Evolutionary conservation across 2,888 invertebrate species (phyloP), one percentile per base, ranked within the genome.

Genomic region (Steinernema hermaphroditum): DNA sequence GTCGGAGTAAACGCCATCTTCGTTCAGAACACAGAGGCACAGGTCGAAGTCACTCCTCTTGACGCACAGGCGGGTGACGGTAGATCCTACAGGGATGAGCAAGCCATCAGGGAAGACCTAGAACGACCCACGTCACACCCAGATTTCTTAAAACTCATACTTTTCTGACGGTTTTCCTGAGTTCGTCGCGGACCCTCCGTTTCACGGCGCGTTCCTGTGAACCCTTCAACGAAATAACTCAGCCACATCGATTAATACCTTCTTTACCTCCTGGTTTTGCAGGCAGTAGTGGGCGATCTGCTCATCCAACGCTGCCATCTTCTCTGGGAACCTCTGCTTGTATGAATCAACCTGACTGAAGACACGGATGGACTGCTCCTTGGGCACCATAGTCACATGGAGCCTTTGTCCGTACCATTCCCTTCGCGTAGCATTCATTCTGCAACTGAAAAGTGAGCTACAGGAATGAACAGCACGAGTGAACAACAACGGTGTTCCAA

Each of bases 21-120:
- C 32, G 62, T 62, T 32, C 12, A 1, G 62, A 16, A 62, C 32
- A 2, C 29, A 29, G 12, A 62, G 12, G 62, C 62, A 62, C 32
- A 29, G 2, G 62, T 62, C 62, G 32, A 62, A 12, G 34, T 62
- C 62, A 27, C 62, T 62, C 32, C 29, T n/a, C 14, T 32, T 62
- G 62, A 27, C 27, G 14, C 32, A 16, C 29, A 62, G 16, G 16
- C n/a, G 22, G 16, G 62, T 62, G 12, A 62, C 29, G 16, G 62
- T 32, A 4, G 62, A 62, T 9, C 62, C 62, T 12, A 62, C 62
- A 6, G 27, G 29, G 6, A 14, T 34, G 16, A 62, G 62, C 8
- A n/a, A 12, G 29, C 29, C 62, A 4, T 62, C 32, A 1, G 62
- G 32, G 34, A 62, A 62, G 62, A 32, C 29, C 62, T 62, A 24